Base-by-base conservation (phyloP, 2,797 vertebrate genomes). In the Anableps anableps region DNA sequence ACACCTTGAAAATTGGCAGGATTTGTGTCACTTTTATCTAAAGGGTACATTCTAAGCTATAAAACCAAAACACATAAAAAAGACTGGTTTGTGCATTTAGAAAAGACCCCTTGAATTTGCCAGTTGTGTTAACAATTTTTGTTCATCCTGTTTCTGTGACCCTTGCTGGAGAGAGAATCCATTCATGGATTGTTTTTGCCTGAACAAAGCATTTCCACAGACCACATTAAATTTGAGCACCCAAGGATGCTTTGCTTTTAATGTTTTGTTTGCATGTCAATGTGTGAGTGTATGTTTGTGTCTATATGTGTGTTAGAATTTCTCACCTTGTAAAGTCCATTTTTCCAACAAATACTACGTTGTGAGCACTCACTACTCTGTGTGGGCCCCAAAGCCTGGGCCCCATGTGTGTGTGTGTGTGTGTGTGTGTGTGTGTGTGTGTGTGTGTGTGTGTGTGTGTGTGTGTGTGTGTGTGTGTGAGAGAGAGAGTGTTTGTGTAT, bases 211-310 rank as follows among this genome's bases (percentile, higher is more conserved):
- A 58, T 80, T 75, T 82, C 76, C 60, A 48, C 75, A 85, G 82
- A 80, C 70, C 62, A 71, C 48, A 79, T 92, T 92, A 87, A 93
- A 91, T 87, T 89, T 74, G 78, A 85, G 76, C 74, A 91, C 79
- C 84, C 86, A 90, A 90, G 89, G 88, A 83, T 86, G 81, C 86
- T 83, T 84, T 82, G 79, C 83, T 90, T 92, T 88, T 88, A 83
- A 87, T 90, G 85, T 83, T 36, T 82, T 88, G 64, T 72, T 86
- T 88, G 76, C 84, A 87, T 70, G 83, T 64, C 48, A 31, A 38
- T 13, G 14, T 31, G 45, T 45, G 26, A 16, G 26, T 70, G 14
- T 34, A 17, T 34, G 14, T 55, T 53, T 75, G 71, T 47, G 1
- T 38, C 48, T 7, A 23, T 1, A 2, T 9, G 21, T 23, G 47